Conservation (phyloP, 2,113 vertebrate species). For the Antennarius striatus region DNA sequence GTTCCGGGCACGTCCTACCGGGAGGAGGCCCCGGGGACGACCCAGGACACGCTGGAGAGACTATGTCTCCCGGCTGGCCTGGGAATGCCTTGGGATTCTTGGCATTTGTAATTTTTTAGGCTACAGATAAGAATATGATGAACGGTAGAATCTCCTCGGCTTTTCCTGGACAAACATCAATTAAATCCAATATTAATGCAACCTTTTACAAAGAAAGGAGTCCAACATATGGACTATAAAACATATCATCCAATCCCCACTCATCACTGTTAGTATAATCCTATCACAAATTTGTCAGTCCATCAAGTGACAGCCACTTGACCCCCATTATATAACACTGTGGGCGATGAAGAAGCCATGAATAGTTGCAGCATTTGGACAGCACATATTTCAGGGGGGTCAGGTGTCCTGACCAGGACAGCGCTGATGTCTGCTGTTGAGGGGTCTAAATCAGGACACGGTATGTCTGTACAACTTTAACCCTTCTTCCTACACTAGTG, state of each 20-base stretch:
- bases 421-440: not conserved
- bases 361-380: slow-evolving; percentile 33
- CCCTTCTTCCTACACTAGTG: slow-evolving; percentile 10
- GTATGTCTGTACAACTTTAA: not conserved
- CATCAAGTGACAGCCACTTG: slow-evolving; percentile 60
- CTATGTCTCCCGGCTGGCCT: too few species aligned
- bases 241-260: slow-evolving; percentile 38
- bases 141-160: not conserved
- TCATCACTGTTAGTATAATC: slow-evolving; percentile 59
- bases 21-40: too few species aligned
- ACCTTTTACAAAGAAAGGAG: too few species aligned
- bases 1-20: too few species aligned
- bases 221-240: slow-evolving; percentile 30
- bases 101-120: not conserved
- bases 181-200: not conserved
- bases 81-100: not conserved
- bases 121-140: too few species aligned
- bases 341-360: slow-evolving; percentile 31
- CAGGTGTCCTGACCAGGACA: slow-evolving; percentile 5
- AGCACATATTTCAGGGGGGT: slow-evolving; percentile 32
- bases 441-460: not conserved
- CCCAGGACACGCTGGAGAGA: too few species aligned
- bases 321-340: slow-evolving; percentile 65
- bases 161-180: not conserved
- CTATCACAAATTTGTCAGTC: slow-evolving; percentile 62